phyloP scores from a whole-genome alignment of 1,140 invertebrate species.

The Protaetia brevitarsis region DNA sequence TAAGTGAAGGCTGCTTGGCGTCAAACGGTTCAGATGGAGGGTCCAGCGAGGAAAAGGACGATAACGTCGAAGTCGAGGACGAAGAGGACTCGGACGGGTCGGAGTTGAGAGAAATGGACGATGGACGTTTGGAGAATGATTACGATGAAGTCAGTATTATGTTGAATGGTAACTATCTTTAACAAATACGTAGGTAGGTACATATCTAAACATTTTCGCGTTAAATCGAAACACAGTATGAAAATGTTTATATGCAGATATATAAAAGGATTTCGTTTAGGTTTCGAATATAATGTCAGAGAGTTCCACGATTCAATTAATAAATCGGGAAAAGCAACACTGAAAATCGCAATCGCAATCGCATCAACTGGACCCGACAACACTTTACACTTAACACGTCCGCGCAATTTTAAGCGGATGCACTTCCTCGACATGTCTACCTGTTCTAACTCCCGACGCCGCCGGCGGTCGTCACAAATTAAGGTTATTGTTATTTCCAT shows the following conservation, averaged over 20 bases:
- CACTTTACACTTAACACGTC: conserved; percentile 43
- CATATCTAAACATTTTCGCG: background rate
- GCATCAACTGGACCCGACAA: conserved; percentile 37
- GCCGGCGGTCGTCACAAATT: background rate
- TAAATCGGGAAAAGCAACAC: conserved; percentile 33
- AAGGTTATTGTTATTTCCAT: background rate
- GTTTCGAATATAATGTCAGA: conserved; percentile 36
- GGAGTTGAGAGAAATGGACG: background rate
- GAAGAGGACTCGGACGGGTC: background rate
- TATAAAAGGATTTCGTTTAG: conserved; percentile 23
- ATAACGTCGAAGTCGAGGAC: background rate
- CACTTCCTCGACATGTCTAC: background rate
- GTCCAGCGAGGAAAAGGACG: background rate
- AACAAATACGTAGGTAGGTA: background rate
- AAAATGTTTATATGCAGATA: background rate
- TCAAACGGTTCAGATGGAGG: background rate
- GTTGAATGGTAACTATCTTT: conserved; percentile 5
- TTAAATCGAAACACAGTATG: background rate
- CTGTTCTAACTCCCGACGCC: background rate
- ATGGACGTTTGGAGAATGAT: conserved; percentile 4
- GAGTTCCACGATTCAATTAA: conserved; percentile 37
- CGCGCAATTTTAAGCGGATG: conserved; percentile 32
- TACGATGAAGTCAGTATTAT: conserved; percentile 1
- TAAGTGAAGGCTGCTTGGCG: background rate
- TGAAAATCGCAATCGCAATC: conserved; percentile 32